phyloP scores from a whole-genome alignment of 2,797 vertebrate genomes.

The Myoxocephalus aenaeus region DNA sequence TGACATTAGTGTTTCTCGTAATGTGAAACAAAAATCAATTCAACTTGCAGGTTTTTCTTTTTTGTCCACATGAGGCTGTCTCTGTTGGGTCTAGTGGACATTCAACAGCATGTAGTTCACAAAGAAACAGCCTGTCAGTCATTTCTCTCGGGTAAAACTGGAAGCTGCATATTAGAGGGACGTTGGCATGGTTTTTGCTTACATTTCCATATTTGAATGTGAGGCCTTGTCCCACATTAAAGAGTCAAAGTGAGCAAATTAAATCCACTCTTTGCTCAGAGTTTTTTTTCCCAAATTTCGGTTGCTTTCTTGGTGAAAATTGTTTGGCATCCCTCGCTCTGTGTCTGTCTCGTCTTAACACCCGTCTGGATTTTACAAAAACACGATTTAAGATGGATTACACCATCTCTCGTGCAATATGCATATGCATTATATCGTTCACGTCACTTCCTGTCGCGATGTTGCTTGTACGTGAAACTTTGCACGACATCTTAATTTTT shows the following conservation, averaged over 20 bases:
- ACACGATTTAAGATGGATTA: conserved; percentile 56
- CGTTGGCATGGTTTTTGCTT: conserved; percentile 26
- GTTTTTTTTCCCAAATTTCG: conserved; percentile 11
- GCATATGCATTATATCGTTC: conserved; percentile 28
- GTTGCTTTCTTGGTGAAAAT: conserved; percentile 21
- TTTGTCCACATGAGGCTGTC: background rate
- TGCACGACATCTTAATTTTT: background rate
- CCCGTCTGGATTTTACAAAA: conserved; percentile 39
- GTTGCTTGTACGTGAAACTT: background rate
- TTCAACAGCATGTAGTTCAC: conserved; percentile 4
- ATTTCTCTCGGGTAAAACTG: conserved; percentile 5
- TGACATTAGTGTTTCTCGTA: background rate
- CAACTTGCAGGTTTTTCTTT: background rate
- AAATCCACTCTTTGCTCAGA: conserved; percentile 17
- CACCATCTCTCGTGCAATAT: conserved; percentile 18
- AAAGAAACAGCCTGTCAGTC: background rate
- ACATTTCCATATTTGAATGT: conserved; percentile 23
- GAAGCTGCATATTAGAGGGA: background rate
- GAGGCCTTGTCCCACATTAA: conserved; percentile 9
- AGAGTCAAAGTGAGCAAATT: conserved; percentile 16
- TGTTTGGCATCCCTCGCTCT: conserved; percentile 33
- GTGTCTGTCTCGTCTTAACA: conserved; percentile 14
- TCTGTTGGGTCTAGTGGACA: conserved; percentile 1
- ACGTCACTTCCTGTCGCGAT: conserved; percentile 21
- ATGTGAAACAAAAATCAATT: conserved; percentile 35